Evolutionary conservation across 2,113 vertebrate species (phyloP).

Genomic region (Perca fluviatilis): DNA sequence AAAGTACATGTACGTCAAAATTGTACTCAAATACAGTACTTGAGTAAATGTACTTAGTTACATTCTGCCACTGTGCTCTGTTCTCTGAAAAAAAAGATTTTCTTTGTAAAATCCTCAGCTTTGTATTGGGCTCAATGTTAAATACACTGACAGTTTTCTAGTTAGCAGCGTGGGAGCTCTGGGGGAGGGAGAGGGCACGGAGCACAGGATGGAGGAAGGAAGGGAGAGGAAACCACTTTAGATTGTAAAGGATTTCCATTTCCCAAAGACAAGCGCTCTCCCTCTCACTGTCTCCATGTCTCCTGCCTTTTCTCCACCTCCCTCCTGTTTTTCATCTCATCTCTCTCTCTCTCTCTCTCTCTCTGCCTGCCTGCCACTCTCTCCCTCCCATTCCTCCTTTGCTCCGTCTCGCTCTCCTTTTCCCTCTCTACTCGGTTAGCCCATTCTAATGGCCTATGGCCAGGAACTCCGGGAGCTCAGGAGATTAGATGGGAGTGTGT

Average conservation of each 20-base stretch:
- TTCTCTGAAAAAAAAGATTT: conserved; percentile 10
- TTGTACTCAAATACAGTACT: too few relatives aligned
- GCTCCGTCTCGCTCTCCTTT: conserved; percentile 14
- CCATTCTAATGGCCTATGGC: conserved; percentile 68
- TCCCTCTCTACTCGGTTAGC: conserved; percentile 52
- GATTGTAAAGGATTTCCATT: conserved; percentile 91
- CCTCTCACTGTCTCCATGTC: conserved; percentile 58
- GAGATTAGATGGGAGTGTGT: conserved; percentile 66
- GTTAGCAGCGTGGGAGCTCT: conserved; percentile 65
- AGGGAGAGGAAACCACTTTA: conserved; percentile 91
- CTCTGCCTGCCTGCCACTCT: conserved; percentile 10
- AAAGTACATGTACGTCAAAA: too few relatives aligned
- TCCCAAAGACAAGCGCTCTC: conserved; percentile 87
- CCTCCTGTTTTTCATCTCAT: conserved; percentile 32
- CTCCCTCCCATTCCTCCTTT: conserved; percentile 24
- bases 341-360: conserved; percentile 18
- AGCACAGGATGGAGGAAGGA: conserved; percentile 73
- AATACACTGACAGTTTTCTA: conserved; percentile 69
- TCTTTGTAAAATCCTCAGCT: conserved; percentile 36
- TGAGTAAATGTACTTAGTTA: too few relatives aligned
- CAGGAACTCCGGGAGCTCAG: conserved; percentile 70
- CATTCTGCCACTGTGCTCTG: not conserved
- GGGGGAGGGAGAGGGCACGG: conserved; percentile 61
- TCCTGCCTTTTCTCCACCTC: conserved; percentile 23
- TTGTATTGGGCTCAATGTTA: conserved; percentile 44